A percentile compares a stretch with the other conserved stretches of the same genome.
Conservation (phyloP, 1,140 invertebrate genomes). For the Leguminivora glycinivorella region DNA sequence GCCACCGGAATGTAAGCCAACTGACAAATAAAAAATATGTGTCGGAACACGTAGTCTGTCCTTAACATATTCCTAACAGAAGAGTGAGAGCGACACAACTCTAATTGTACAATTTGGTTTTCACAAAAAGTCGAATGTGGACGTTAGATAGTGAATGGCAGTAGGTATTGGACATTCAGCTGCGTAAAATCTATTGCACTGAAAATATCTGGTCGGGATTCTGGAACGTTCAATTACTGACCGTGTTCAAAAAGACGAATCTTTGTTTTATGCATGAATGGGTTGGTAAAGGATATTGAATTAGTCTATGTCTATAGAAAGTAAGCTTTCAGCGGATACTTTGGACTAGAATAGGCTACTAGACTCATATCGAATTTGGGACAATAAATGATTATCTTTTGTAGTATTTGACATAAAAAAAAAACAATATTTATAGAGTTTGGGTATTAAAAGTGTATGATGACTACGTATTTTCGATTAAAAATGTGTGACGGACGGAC, state of each 20-base stretch:
- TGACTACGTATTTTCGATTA: no score
- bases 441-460: no score
- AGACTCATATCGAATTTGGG: no score
- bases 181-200: constrained; percentile 32
- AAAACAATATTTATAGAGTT: no score
- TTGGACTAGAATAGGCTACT: not conserved
- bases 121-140: constrained; percentile 3
- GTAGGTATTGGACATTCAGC: constrained; percentile 28
- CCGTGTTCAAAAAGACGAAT: constrained; percentile 25
- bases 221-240: constrained; percentile 18
- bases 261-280: constrained; percentile 22
- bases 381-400: no score
- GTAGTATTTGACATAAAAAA: no score
- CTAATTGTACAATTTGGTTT: constrained; percentile 13
- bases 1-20: constrained; percentile 1
- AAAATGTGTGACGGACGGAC: no score
- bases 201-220: constrained; percentile 29
- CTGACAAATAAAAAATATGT: constrained; percentile 23
- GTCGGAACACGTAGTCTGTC: not conserved
- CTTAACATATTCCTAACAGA: constrained; percentile 20
- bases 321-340: not conserved
- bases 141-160: constrained; percentile 30
- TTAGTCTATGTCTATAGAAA: not conserved
- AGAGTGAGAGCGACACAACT: constrained; percentile 42
- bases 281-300: not conserved